Evolutionary conservation across 1,140 invertebrate genomes (phyloP).

Genomic region (Dreissena rostriformis): DNA sequence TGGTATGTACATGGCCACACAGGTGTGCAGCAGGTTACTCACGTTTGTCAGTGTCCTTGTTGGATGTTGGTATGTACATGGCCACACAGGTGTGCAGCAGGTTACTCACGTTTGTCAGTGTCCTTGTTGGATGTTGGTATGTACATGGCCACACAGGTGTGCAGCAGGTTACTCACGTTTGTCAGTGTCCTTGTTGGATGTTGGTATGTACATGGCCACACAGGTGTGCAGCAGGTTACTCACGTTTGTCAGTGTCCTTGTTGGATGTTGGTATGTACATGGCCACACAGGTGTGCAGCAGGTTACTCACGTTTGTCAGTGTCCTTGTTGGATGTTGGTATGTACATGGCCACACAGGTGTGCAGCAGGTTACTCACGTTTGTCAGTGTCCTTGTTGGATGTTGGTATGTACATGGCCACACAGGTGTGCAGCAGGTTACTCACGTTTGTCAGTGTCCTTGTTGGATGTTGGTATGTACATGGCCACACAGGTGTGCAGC

Average conservation of each 20-base stretch:
- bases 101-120: conserved; percentile 91
- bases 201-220: conserved; percentile 94
- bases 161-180: conserved; percentile 98
- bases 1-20: conserved; percentile 94
- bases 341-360: conserved; percentile 94
- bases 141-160: conserved; percentile 95
- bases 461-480: conserved; percentile 93
- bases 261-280: conserved; percentile 94
- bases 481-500: conserved; percentile 96
- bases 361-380: conserved; percentile 99
- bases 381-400: conserved; percentile 84
- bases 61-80: conserved; percentile 94
- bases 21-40: conserved; percentile 98
- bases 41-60: conserved; percentile 80
- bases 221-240: conserved; percentile 98
- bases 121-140: conserved; percentile 90
- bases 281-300: conserved; percentile 96
- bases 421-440: conserved; percentile 98
- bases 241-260: conserved; percentile 79
- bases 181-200: conserved; percentile 85
- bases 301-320: conserved; percentile 93
- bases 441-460: conserved; percentile 80
- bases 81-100: conserved; percentile 97
- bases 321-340: conserved; percentile 89
- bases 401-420: conserved; percentile 95